Percentiles rank a stretch among this genome's conserved stretches.
phyloP scores from a whole-genome alignment of 1,140 invertebrate genomes.

The Solenopsis invicta region DNA sequence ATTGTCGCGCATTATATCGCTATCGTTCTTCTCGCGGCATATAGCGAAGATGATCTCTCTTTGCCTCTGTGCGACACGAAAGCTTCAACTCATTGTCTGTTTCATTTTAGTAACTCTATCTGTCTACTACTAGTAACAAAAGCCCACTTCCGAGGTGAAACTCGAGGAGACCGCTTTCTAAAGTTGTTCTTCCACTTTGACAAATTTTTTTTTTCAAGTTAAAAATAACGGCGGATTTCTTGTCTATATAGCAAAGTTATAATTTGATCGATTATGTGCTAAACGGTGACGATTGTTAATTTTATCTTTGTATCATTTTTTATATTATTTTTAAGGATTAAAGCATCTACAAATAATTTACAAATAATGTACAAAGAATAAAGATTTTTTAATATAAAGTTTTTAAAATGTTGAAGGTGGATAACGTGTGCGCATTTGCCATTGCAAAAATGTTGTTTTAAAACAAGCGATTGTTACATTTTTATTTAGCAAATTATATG shows the following conservation, averaged over 20 bases:
- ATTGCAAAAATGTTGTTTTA: not conserved
- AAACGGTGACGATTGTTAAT: not conserved
- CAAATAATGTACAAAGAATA: not conserved
- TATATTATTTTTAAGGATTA: not conserved
- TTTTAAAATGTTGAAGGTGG: not conserved
- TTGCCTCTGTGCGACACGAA: not conserved
- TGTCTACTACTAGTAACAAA: slow-evolving; percentile 44
- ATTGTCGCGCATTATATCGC: not conserved
- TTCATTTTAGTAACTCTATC: slow-evolving; percentile 27
- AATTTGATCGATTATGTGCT: not conserved
- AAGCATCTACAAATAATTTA: not conserved
- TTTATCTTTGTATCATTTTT: slow-evolving; percentile 1
- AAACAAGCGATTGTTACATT: not conserved
- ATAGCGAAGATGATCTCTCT: not conserved
- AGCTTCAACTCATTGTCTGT: not conserved
- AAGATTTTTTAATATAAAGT: not conserved
- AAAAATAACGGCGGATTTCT: slow-evolving; percentile 65
- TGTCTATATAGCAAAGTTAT: slow-evolving; percentile 50
- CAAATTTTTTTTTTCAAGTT: slow-evolving; percentile 51
- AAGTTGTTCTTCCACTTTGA: slow-evolving; percentile 46
- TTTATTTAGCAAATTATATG: slow-evolving; percentile 50
- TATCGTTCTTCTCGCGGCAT: not conserved
- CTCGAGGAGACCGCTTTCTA: not conserved
- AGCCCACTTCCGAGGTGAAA: slow-evolving; percentile 29
- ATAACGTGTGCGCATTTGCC: not conserved